Base-by-base conservation (phyloP, 2,888 invertebrate species). In the Eristalis arbustorum region DNA sequence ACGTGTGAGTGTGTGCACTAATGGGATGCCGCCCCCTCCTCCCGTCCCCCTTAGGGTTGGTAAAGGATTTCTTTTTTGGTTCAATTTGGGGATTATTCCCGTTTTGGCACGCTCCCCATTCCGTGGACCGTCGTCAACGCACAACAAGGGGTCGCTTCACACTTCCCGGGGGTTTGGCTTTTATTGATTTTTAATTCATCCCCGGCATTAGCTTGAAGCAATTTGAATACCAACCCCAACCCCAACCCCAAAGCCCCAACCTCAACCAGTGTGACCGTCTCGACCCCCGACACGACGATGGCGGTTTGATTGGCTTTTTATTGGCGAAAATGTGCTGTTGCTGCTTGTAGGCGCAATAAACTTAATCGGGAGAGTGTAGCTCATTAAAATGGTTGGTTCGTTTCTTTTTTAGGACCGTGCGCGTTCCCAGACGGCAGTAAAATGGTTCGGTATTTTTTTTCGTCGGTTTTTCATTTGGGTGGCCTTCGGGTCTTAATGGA, bases 171-270 rank as follows among this genome's bases (percentile, higher is more conserved):
- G 10, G n/a, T 62, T 23, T 31, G 8, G 42, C 31, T 62, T 68
- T 76, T 76, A 78, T 71, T 78, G 71, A 71, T 71, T 78, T 78
- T 66, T 78, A 71, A 78, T 71, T 78, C 63, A 71, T 40, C 18
- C 49, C 49, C 49, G 5, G 18, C 49, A 0, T 49, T 6, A 8
- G 18, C 18, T 49, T 49, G 18, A 18, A 18, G 49, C 49, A 28
- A 59, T 25, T 59, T 28, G 59, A 59, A 59, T 59, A 56, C n/a
- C 14, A 56, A 18, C 14, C 14, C 23, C 59, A 59, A 22, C 25
- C 11, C 59, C 25, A 56, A n/a, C n/a, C n/a, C n/a, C n/a, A n/a
- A n/a, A n/a, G n/a, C n/a, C n/a, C n/a, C n/a, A n/a, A n/a, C n/a
- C n/a, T 18, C 57, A 22, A 10, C 57, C 10, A 22, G 23, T 25